Percentiles rank a stretch among this genome's conserved stretches.
phyloP scores from a whole-genome alignment of 2,888 invertebrate species.

The Melanophora roralis region DNA sequence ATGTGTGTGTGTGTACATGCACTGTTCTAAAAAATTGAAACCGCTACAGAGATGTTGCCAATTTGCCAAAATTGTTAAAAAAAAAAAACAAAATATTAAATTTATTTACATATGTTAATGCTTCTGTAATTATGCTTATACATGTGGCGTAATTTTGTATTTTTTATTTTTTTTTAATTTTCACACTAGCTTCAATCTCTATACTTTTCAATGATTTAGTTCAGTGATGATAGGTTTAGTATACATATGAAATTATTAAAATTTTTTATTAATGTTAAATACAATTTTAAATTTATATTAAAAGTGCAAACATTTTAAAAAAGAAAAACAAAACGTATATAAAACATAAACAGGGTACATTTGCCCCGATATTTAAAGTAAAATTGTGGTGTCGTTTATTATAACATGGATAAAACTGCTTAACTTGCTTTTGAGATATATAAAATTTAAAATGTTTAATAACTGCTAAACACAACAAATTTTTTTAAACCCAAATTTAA shows the following conservation, averaged over 20 bases:
- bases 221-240: too few species aligned
- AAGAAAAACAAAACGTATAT: slow-evolving; percentile 3
- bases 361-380: not conserved
- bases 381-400: not conserved
- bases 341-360: slow-evolving; percentile 4
- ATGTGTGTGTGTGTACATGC: too few species aligned
- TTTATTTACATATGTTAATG: too few species aligned
- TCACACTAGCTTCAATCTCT: too few species aligned
- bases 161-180: too few species aligned
- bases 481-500: slow-evolving; percentile 62
- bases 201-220: too few species aligned
- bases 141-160: too few species aligned
- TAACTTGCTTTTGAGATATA: not conserved
- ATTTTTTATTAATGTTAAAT: slow-evolving; percentile 12
- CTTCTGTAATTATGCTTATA: too few species aligned
- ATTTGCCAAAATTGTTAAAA: too few species aligned
- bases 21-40: too few species aligned
- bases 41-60: too few species aligned
- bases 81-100: too few species aligned
- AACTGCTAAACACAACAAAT: slow-evolving; percentile 58
- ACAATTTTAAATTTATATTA: slow-evolving; percentile 18
- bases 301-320: slow-evolving; percentile 29
- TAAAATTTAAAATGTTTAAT: slow-evolving; percentile 6
- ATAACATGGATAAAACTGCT: slow-evolving; percentile 14
- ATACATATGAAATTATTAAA: not conserved